Conservation (phyloP, 2,797 vertebrate species). For the Xenopus petersii region DNA sequence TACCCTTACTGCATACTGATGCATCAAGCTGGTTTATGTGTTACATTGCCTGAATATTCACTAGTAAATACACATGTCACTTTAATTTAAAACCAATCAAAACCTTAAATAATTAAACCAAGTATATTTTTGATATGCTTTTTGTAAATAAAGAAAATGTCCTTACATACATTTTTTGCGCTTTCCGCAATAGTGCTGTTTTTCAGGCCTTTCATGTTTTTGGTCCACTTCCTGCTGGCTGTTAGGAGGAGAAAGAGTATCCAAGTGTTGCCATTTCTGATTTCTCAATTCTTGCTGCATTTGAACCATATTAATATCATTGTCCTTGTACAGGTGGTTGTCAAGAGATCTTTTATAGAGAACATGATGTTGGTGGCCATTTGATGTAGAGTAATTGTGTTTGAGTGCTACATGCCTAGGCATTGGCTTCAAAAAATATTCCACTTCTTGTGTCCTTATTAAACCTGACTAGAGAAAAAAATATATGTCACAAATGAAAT, state of each 20-base stretch:
- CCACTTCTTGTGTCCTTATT: constrained; percentile 79
- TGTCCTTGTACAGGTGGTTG: constrained; percentile 9
- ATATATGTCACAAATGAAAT: constrained; percentile 5
- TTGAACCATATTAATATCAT: constrained; percentile 32
- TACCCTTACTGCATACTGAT: too few relatives aligned
- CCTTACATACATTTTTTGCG: constrained; percentile 96
- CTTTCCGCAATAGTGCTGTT: constrained; percentile 86
- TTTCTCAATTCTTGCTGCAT: constrained; percentile 26
- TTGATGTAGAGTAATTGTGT: constrained; percentile 60
- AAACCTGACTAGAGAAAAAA: constrained; percentile 78
- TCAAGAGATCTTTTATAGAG: constrained; percentile 73
- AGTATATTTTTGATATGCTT: background rate
- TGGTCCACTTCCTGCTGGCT: constrained; percentile 40
- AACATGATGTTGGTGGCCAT: constrained; percentile 73
- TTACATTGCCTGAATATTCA: too few relatives aligned
- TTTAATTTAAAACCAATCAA: too few relatives aligned
- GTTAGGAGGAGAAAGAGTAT: constrained; percentile 1
- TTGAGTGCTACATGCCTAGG: constrained; percentile 61
- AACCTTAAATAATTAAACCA: too few relatives aligned
- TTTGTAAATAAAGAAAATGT: constrained; percentile 46
- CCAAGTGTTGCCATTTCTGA: constrained; percentile 6
- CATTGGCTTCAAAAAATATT: constrained; percentile 83
- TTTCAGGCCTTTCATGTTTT: constrained; percentile 59
- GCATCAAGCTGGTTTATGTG: too few relatives aligned
- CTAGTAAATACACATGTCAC: too few relatives aligned